Evolutionary conservation across 2,797 vertebrate species (phyloP), one percentile per base, ranked within the genome.

Genomic region (Anguilla marmorata): DNA sequence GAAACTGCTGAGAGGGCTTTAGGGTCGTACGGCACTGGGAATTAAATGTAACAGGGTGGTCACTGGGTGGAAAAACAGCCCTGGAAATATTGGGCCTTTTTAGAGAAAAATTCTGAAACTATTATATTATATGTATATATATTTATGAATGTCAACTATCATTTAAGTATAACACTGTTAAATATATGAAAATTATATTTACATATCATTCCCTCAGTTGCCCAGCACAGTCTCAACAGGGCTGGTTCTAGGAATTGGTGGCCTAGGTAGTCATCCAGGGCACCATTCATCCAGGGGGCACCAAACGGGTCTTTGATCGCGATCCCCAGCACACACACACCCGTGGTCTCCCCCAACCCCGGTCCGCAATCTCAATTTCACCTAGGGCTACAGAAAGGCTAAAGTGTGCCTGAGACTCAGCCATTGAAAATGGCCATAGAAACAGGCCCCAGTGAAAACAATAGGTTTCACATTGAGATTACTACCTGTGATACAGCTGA

Each of bases 401-500:
- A 69, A 5, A 27, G 63, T 27, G 6, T 69, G 24, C 63, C 63
- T n/a, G 63, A 69, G 21, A 27, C 19, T 50, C 7, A 50, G 41
- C 50, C 41, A n/a, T 50, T 45, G 21, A 82, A n/a, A 50, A 45
- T n/a, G 45, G 19, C 41, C 45, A 12, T 50, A 82, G 79, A 82
- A 82, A n/a, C 2, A n/a, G 24, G 24, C 45, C 14, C 54, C 37
- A 16, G 69, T 41, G 48, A 85, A 63, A 72, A 30, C 52, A 60
- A 84, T 41, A 66, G 76, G 63, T 84, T 79, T 74, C 60, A 69
- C 5, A 56, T 54, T 45, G 87, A 89, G 92, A 95, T 95, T 94
- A 96, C 90, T 94, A 95, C 95, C 96, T 96, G 94, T 93, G 94
- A 93, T 90, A 93, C 90, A 91, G 90, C 92, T 94, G 95, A 93